phyloP scores from a whole-genome alignment of 2,797 vertebrate genomes.

The Diceros bicornis region DNA sequence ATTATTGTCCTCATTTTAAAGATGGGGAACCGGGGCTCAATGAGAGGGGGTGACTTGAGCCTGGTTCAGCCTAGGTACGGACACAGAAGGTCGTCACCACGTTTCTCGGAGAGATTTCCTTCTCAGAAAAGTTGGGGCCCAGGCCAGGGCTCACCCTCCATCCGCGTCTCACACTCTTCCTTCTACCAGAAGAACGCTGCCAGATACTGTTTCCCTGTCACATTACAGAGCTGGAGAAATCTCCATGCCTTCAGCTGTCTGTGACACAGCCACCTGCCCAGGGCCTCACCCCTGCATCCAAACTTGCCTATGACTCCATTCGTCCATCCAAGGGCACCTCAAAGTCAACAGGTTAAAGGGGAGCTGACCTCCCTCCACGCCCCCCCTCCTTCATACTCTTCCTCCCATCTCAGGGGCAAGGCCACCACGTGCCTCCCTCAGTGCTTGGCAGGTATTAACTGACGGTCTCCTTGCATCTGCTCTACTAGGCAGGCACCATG shows the following conservation, averaged over 20 bases:
- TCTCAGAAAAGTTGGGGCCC: no score
- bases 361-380: background rate
- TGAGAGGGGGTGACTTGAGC: background rate
- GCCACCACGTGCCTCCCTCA: no score
- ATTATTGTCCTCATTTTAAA: background rate
- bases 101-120: background rate
- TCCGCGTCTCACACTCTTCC: background rate
- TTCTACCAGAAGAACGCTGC: no score
- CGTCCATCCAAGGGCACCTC: background rate
- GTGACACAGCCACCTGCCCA: background rate
- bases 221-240: accelerated
- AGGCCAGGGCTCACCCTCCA: background rate
- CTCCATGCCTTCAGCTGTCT: background rate
- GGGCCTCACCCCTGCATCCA: background rate
- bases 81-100: background rate
- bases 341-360: background rate
- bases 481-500: background rate
- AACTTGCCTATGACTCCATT: background rate
- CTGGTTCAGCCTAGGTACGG: background rate
- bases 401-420: background rate
- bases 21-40: background rate
- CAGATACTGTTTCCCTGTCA: accelerated
- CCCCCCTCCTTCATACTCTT: background rate
- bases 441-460: background rate
- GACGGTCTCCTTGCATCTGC: background rate